Evolutionary conservation across 92 coral and sea anemone genomes (phyloP).

Genomic region (Palythoa grandiflora): DNA sequence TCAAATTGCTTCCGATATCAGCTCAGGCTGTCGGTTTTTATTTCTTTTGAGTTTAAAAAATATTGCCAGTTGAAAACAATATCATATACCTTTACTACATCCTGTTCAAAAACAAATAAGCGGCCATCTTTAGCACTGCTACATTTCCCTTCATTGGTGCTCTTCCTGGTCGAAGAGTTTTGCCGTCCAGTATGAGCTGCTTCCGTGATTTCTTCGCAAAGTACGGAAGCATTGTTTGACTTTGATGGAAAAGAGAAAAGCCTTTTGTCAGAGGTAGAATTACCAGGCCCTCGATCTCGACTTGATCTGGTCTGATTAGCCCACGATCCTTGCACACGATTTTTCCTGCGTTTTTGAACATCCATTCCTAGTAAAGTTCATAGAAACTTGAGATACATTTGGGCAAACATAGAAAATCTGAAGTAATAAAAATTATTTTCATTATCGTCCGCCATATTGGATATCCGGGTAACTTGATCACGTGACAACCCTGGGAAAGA

Average conservation of each 20-base stretch:
- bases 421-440: too few species aligned
- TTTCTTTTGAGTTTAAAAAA: neutral
- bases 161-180: neutral
- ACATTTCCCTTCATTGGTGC: neutral
- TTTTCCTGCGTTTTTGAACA: conserved; percentile 30
- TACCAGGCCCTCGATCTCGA: neutral
- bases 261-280: neutral
- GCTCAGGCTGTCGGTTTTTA: neutral
- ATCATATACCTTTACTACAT: conserved; percentile 3
- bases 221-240: neutral
- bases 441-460: neutral
- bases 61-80: neutral
- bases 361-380: neutral
- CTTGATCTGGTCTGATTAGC: conserved; percentile 57
- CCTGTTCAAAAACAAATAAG: conserved; percentile 14
- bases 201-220: neutral
- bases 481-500: neutral
- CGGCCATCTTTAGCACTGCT: neutral
- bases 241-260: neutral
- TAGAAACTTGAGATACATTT: neutral
- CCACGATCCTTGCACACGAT: conserved; percentile 85
- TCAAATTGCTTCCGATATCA: too few species aligned
- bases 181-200: neutral
- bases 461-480: neutral
- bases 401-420: neutral